Evolutionary conservation across 2,797 vertebrate species (phyloP), one percentile per base, ranked within the genome.

Genomic region (Phaenicophaeus curvirostris): DNA sequence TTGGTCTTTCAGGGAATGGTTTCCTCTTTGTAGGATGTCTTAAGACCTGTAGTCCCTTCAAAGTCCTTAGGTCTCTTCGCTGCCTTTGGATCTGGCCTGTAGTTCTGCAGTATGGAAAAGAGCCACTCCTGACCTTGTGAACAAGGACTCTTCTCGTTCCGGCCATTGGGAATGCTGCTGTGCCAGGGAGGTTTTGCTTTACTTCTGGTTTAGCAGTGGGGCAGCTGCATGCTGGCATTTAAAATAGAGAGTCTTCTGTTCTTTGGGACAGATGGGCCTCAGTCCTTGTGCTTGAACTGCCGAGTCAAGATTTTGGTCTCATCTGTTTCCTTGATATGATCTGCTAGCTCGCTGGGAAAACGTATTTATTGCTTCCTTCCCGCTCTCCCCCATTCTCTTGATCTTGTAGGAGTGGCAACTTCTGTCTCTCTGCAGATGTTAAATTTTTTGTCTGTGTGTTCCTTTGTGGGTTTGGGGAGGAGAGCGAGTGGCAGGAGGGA

Each of bases 121-220:
- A 77, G 62, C 8, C 1, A 3, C 9, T 77, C 6, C 33, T 53
- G 5, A 2, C 59, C 6, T 19, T 4, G 1, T 54, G 15, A 41
- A 9, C 3, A 7, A 65, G 54, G 13, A 14, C 58, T 59, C 11
- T 39, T 63, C 58, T 71, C 0, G 0, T 9, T 67, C 62, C 1
- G 5, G 24, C 11, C 0, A 0, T 13, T 3, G 1, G 46, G 30
- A 62, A 7, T 61, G 39, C 28, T 18, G 8, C 20, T 72, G 11
- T 74, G 13, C 24, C 25, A 4, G 13, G 13, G 28, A 31, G 46
- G 19, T 33, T 89, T 77, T 59, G 33, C 51, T 71, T 67, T 76
- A 15, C 44, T 79, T 67, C 28, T 67, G 1, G 8, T 51, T 9
- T 74, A 77, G 37, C 24, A 74, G 16, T 83, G 6, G 21, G 35